Evolutionary conservation across 2,888 invertebrate species (phyloP).

Genomic region (Melipona bicolor): DNA sequence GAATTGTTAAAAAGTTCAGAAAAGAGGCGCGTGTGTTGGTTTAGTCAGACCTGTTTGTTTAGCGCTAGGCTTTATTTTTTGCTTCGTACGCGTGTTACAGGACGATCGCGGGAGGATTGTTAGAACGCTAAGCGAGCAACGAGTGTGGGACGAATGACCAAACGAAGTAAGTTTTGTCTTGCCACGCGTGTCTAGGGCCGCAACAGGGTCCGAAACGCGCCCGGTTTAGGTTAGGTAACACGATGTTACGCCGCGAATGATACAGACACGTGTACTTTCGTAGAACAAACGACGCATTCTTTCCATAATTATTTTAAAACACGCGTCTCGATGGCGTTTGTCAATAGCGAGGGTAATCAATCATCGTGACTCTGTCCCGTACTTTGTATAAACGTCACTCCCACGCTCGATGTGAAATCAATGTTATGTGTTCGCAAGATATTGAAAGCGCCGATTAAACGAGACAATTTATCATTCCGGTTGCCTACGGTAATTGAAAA

Average conservation of each 20-base stretch:
- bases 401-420: not conserved
- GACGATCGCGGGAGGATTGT: not conserved
- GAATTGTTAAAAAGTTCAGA: not conserved
- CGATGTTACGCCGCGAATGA: not conserved
- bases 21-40: not conserved
- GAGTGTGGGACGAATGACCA: slow-evolving; percentile 1
- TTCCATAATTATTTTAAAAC: not conserved
- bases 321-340: not conserved
- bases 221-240: too few species aligned
- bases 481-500: not conserved
- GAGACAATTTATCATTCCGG: not conserved
- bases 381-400: not conserved
- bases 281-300: not conserved
- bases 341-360: not conserved
- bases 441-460: not conserved
- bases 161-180: slow-evolving; percentile 37
- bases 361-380: not conserved
- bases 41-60: not conserved
- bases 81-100: slow-evolving; percentile 3
- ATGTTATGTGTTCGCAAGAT: not conserved
- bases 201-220: not conserved
- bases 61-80: not conserved
- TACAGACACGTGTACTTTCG: not conserved
- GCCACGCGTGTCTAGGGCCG: not conserved
- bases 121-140: not conserved